A percentile compares a stretch with the other conserved stretches of the same genome.
These are phyloP conservation scores for Enteromius unitaeniatus DNA, from an alignment of 2,797 vertebrate genomes.

Conservation along the genomic window DNA sequence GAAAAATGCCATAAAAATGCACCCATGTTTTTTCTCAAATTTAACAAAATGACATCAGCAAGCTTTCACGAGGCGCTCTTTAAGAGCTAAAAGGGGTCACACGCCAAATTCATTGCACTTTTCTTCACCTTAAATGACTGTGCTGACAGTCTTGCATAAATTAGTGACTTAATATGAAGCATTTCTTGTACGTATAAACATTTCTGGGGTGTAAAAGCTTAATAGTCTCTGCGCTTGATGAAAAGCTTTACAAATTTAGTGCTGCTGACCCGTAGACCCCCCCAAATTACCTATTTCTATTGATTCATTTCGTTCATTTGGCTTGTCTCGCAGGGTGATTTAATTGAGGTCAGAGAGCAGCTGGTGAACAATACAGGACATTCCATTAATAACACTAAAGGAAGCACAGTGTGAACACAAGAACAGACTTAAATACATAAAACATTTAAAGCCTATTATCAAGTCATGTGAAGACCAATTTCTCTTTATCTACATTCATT, in stretches of 20 bases:
- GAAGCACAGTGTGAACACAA: slow-evolving; percentile 26
- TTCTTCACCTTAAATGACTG: slow-evolving; percentile 14
- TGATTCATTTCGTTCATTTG: slow-evolving; percentile 47
- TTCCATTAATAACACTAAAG: slow-evolving; percentile 52
- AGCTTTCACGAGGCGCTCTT: not conserved
- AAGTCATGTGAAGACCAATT: slow-evolving; percentile 35
- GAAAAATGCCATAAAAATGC: not conserved
- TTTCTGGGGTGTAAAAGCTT: slow-evolving; percentile 30
- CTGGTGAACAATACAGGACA: slow-evolving; percentile 52
- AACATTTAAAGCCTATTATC: slow-evolving; percentile 44
- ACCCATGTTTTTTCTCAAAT: not conserved
- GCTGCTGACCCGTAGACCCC: slow-evolving; percentile 42
- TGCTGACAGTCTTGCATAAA: slow-evolving; percentile 13
- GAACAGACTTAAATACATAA: slow-evolving; percentile 52
- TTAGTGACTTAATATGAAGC: slow-evolving; percentile 22
- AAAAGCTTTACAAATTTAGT: slow-evolving; percentile 35
- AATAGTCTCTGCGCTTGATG: slow-evolving; percentile 22
- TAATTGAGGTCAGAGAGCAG: slow-evolving; percentile 60
- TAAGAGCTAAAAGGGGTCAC: slow-evolving; percentile 17
- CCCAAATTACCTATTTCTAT: slow-evolving; percentile 46
- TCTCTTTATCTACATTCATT: not conserved
- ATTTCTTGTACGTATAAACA: slow-evolving; percentile 24
- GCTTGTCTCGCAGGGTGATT: slow-evolving; percentile 48
- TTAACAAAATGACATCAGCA: not conserved
- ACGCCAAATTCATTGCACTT: slow-evolving; percentile 1